A percentile compares a stretch with the other conserved stretches of the same genome.
Conservation (phyloP, 2,797 vertebrate species). For the Synanceia verrucosa region DNA sequence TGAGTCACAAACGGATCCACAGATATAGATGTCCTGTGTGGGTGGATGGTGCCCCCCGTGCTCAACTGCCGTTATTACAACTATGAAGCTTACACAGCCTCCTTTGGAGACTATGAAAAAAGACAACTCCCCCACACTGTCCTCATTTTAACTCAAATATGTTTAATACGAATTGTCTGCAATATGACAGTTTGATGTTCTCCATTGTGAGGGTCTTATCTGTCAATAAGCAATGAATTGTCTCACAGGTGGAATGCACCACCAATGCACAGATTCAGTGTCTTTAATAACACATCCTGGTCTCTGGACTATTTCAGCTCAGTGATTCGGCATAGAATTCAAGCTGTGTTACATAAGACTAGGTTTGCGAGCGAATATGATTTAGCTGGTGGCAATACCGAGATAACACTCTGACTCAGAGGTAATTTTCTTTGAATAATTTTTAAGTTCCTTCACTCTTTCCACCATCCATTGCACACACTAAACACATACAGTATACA, state of each 20-base stretch:
- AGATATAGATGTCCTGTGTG: slow-evolving; percentile 74
- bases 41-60: slow-evolving; percentile 75
- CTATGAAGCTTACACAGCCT: slow-evolving; percentile 39
- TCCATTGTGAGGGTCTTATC: background rate
- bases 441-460: background rate
- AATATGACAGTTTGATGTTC: slow-evolving; percentile 19
- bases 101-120: slow-evolving; percentile 29
- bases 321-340: background rate
- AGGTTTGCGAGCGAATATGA: slow-evolving; percentile 1
- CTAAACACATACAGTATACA: background rate
- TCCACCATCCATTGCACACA: background rate
- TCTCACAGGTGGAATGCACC: slow-evolving; percentile 11
- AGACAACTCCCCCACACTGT: slow-evolving; percentile 45
- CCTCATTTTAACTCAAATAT: slow-evolving; percentile 27
- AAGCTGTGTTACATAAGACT: slow-evolving; percentile 4
- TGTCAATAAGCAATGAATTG: slow-evolving; percentile 28
- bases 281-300: slow-evolving; percentile 2
- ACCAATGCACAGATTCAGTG: slow-evolving; percentile 17
- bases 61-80: slow-evolving; percentile 68
- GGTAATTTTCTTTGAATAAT: slow-evolving; percentile 23
- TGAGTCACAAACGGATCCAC: slow-evolving; percentile 73
- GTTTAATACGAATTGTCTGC: slow-evolving; percentile 28
- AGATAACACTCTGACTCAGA: background rate
- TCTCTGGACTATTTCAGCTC: slow-evolving; percentile 4
- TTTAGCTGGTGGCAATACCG: slow-evolving; percentile 4